Evolutionary conservation across 2,888 invertebrate species (phyloP).

Genomic region (Anthrax anthrax): DNA sequence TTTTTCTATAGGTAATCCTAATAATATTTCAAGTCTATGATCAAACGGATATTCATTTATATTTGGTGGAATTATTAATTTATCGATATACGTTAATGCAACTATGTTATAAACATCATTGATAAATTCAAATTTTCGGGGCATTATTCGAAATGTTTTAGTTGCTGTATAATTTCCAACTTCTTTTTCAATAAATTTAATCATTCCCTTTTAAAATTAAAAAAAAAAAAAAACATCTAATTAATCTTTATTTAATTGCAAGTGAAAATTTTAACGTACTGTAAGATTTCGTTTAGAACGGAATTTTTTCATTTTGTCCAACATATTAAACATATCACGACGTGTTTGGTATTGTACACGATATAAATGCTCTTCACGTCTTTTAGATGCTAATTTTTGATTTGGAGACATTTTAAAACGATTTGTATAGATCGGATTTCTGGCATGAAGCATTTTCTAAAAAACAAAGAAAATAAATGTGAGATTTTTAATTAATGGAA

Average conservation of each 20-base stretch:
- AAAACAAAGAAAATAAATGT: not conserved
- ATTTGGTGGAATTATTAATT: conserved; percentile 7
- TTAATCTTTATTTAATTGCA: not conserved
- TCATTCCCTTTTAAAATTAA: conserved; percentile 3
- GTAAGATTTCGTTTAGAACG: conserved; percentile 16
- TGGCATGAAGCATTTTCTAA: conserved; percentile 28
- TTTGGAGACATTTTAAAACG: conserved; percentile 19
- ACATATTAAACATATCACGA: conserved; percentile 22
- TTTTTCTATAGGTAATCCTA: conserved; percentile 5
- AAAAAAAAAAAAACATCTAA: not conserved
- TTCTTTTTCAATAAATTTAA: conserved; percentile 21
- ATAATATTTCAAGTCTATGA: conserved; percentile 3
- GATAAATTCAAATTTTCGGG: conserved; percentile 30
- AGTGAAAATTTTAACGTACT: not conserved
- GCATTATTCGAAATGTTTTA: conserved; percentile 29
- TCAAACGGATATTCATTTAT: not conserved
- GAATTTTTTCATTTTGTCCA: conserved; percentile 18
- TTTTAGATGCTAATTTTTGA: conserved; percentile 14
- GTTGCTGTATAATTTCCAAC: conserved; percentile 27
- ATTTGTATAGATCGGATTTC: conserved; percentile 24
- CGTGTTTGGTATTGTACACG: conserved; percentile 26
- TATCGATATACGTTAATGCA: conserved; percentile 25
- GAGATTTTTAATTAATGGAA: not conserved
- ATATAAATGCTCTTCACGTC: conserved; percentile 19
- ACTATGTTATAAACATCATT: conserved; percentile 29